These are phyloP conservation scores for Clytia hemisphaerica DNA, from an alignment of 30 jellyfish, hydroid and myxozoan species.

Conservation along the genomic window DNA sequence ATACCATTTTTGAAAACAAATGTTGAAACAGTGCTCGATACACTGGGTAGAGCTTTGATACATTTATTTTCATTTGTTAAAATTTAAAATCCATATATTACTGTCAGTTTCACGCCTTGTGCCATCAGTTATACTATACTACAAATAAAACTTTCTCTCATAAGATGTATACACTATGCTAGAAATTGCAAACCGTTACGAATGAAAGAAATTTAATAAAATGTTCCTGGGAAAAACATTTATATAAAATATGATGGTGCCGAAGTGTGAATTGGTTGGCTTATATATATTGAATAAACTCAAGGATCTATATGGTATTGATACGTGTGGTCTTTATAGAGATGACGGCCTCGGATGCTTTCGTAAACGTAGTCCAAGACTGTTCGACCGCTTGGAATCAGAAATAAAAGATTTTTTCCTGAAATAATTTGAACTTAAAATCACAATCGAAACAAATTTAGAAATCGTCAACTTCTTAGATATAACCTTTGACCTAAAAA, in stretches of 20 bases:
- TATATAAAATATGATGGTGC: slow-evolving; percentile 32
- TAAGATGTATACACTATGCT: too few relatives aligned
- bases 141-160: too few relatives aligned
- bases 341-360: slow-evolving; percentile 51
- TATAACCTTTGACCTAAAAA: slow-evolving; percentile 27
- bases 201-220: too few relatives aligned
- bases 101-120: too few relatives aligned
- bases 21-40: too few relatives aligned
- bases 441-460: slow-evolving; percentile 30
- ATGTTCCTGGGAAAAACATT: too few relatives aligned
- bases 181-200: too few relatives aligned
- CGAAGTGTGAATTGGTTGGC: slow-evolving; percentile 45
- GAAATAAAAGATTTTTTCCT: background rate
- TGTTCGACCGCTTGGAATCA: slow-evolving; percentile 5
- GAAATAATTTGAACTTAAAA: slow-evolving; percentile 30
- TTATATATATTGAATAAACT: slow-evolving; percentile 9
- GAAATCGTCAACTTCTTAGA: slow-evolving; percentile 40
- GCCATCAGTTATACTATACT: too few relatives aligned
- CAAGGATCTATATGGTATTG: background rate
- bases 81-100: too few relatives aligned
- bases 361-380: slow-evolving; percentile 10
- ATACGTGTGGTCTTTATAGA: slow-evolving; percentile 31
- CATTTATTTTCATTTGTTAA: too few relatives aligned
- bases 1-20: too few relatives aligned
- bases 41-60: too few relatives aligned